Conservation (phyloP, 2,113 vertebrate species). For the Terrapene triunguis region DNA sequence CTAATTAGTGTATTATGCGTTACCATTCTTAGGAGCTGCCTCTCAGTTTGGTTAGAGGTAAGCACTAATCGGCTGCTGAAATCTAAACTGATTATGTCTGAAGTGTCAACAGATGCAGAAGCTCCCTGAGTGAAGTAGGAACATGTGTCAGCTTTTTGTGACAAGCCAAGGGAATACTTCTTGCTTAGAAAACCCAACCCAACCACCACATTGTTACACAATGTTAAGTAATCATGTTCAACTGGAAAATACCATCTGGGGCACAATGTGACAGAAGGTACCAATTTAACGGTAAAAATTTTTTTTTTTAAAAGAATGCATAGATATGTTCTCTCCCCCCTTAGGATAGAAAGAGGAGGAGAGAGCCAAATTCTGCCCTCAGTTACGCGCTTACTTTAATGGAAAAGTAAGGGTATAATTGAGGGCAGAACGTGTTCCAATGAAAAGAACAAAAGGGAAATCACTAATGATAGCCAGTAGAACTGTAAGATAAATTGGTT, state of each 20-base stretch:
- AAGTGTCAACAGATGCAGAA: constrained; percentile 80
- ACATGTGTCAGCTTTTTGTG: constrained; percentile 68
- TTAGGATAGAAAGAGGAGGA: background rate
- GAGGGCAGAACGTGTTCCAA: background rate
- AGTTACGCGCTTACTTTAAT: background rate
- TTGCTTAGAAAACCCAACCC: constrained; percentile 10
- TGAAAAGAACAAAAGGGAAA: background rate
- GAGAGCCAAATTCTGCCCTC: background rate
- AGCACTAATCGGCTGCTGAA: constrained; percentile 80
- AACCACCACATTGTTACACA: background rate
- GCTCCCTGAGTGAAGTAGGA: constrained; percentile 66
- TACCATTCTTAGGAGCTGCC: constrained; percentile 70
- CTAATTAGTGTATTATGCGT: constrained; percentile 70
- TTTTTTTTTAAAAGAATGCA: background rate
- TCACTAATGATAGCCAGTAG: background rate
- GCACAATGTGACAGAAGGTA: background rate
- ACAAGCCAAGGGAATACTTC: constrained; percentile 62
- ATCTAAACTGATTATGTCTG: constrained; percentile 84
- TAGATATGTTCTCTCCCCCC: constrained; percentile 7
- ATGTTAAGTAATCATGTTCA: background rate
- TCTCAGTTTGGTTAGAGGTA: constrained; percentile 75
- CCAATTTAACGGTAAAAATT: background rate
- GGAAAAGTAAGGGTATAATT: background rate
- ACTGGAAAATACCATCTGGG: constrained; percentile 43
- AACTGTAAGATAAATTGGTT: background rate